Percentiles rank a stretch among this genome's conserved stretches.
Evolutionary conservation across 2,113 vertebrate species (phyloP).

Genomic region (Danionella cerebrum): DNA sequence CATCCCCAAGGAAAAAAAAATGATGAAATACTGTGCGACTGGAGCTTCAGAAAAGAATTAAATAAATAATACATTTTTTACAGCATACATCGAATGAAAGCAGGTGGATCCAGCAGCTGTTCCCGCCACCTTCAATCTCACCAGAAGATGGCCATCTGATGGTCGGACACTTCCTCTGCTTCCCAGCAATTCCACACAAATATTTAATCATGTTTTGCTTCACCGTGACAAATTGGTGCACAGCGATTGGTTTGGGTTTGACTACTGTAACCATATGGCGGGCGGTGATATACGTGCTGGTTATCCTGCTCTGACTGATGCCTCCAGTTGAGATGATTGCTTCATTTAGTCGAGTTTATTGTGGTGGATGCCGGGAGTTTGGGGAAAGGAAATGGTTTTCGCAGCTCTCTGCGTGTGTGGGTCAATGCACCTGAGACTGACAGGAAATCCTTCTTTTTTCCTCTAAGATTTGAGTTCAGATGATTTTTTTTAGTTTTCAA

Average conservation of each 20-base stretch:
- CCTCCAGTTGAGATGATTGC: conserved; percentile 69
- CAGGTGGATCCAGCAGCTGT: conserved; percentile 52
- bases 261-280: conserved; percentile 68
- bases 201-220: conserved; percentile 69
- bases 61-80: conserved; percentile 27
- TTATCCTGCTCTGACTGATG: conserved; percentile 66
- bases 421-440: conserved; percentile 52
- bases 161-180: conserved; percentile 60
- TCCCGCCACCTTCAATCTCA: conserved; percentile 59
- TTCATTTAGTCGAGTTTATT: conserved; percentile 71
- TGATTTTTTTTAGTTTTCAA: too few species aligned
- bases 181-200: conserved; percentile 58
- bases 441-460: conserved; percentile 9
- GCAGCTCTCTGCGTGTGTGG: conserved; percentile 38
- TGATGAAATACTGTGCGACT: conserved; percentile 30
- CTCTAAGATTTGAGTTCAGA: too few species aligned
- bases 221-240: conserved; percentile 63
- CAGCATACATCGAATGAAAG: conserved; percentile 43
- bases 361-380: conserved; percentile 28
- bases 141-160: conserved; percentile 64
- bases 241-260: conserved; percentile 60
- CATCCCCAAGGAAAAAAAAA: conserved; percentile 50
- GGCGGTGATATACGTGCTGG: conserved; percentile 69
- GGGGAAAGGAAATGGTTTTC: conserved; percentile 44
- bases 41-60: conserved; percentile 32